These are phyloP conservation scores for Tetranychus piercei DNA, from an alignment of 2,888 invertebrate species.

Conservation along the genomic window DNA sequence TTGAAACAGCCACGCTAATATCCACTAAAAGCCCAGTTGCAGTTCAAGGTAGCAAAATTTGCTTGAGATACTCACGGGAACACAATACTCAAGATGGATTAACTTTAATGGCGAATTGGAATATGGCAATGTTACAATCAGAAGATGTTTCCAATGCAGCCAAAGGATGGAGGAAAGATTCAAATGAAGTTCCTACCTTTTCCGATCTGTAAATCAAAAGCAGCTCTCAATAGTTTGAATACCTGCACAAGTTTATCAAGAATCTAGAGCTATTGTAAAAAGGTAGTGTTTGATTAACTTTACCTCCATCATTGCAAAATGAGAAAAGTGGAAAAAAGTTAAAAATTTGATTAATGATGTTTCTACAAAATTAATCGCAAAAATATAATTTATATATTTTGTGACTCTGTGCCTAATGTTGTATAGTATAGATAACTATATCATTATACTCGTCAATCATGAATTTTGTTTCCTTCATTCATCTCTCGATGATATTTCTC, in stretches of 20 bases:
- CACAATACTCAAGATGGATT: constrained; percentile 68
- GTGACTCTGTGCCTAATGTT: too few relatives aligned
- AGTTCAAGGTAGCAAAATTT: constrained; percentile 71
- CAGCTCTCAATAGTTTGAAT: background rate
- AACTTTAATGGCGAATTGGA: constrained; percentile 59
- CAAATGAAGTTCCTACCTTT: background rate
- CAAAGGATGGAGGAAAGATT: constrained; percentile 46
- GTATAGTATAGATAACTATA: too few relatives aligned
- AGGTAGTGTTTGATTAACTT: background rate
- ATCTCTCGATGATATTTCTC: too few relatives aligned
- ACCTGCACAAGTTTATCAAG: background rate
- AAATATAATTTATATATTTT: too few relatives aligned
- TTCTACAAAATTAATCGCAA: too few relatives aligned
- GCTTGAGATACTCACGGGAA: constrained; percentile 65
- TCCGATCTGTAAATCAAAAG: background rate
- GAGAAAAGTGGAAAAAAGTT: too few relatives aligned
- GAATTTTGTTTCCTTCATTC: too few relatives aligned
- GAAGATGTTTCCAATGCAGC: constrained; percentile 48
- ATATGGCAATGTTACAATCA: constrained; percentile 36
- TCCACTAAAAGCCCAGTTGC: constrained; percentile 82
- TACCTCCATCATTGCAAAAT: too few relatives aligned
- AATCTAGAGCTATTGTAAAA: background rate
- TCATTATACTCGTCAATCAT: too few relatives aligned
- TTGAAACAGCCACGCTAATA: constrained; percentile 56
- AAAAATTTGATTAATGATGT: too few relatives aligned